Evolutionary conservation across 37 sponge, comb jelly and placozoan genomes (phyloP).

Genomic region (Mnemiopsis leidyi): DNA sequence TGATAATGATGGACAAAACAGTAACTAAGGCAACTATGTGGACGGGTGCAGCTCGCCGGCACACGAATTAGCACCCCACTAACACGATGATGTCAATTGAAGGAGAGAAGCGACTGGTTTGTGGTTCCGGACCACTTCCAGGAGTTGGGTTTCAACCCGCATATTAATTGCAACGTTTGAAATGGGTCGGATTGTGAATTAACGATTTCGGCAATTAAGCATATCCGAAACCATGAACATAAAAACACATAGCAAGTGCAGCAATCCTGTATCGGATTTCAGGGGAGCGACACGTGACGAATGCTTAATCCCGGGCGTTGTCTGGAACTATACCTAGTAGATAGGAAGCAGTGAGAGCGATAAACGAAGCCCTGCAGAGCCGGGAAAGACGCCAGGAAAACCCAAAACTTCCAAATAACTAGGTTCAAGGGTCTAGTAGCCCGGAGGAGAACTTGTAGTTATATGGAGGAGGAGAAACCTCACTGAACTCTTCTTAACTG

Average conservation of each 20-base stretch:
- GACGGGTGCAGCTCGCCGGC: neutral
- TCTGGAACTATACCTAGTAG: too few species aligned
- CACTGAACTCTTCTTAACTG: neutral
- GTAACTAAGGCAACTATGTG: neutral
- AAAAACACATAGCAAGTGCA: neutral
- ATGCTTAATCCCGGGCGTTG: neutral
- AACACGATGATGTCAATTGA: neutral
- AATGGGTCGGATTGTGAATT: too few species aligned
- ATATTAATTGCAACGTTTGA: neutral
- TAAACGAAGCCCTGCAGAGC: neutral
- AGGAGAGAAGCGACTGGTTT: neutral
- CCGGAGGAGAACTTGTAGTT: too few species aligned
- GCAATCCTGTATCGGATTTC: neutral
- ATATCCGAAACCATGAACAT: too few species aligned
- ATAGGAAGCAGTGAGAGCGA: neutral
- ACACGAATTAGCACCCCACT: neutral
- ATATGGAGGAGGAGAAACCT: neutral
- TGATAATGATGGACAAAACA: neutral
- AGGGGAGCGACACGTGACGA: neutral
- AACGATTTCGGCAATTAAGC: neutral
- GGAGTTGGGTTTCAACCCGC: neutral
- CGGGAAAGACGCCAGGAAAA: neutral
- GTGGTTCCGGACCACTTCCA: neutral
- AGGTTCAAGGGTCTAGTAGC: neutral
- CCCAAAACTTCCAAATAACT: neutral